A percentile compares a stretch with the other conserved stretches of the same genome.
These are phyloP conservation scores for Acanthisitta chloris DNA, from an alignment of 2,113 vertebrate genomes.

Conservation along the genomic window DNA sequence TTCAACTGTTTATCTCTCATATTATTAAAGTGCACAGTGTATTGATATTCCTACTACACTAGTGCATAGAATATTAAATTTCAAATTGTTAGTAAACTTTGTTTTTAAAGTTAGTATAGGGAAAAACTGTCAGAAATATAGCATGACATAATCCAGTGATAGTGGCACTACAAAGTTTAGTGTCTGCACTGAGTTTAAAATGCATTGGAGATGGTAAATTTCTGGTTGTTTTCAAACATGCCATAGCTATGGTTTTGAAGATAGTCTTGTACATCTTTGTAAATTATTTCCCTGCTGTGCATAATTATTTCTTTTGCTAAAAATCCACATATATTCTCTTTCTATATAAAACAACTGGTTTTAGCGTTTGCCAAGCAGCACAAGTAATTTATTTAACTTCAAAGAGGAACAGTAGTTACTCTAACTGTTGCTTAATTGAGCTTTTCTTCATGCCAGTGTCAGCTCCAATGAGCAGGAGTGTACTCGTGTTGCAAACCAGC, in stretches of 20 bases:
- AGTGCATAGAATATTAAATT: neutral
- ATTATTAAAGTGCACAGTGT: neutral
- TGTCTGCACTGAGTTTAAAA: neutral
- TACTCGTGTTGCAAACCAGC: neutral
- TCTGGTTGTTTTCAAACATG: neutral
- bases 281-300: neutral
- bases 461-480: neutral
- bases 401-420: neutral
- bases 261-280: neutral
- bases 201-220: neutral
- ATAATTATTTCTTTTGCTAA: neutral
- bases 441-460: neutral
- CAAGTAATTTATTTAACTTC: neutral
- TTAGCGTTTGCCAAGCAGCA: neutral
- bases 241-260: neutral
- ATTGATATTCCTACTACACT: neutral
- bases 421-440: constrained; percentile 1
- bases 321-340: neutral
- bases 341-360: neutral
- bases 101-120: neutral
- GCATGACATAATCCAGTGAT: neutral
- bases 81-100: neutral
- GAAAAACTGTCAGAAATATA: neutral
- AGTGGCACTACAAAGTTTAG: neutral
- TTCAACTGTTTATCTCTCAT: neutral